Evolutionary conservation across 2,797 vertebrate species (phyloP), one percentile per base, ranked within the genome.

Genomic region (Crocodylus rhombifer): DNA sequence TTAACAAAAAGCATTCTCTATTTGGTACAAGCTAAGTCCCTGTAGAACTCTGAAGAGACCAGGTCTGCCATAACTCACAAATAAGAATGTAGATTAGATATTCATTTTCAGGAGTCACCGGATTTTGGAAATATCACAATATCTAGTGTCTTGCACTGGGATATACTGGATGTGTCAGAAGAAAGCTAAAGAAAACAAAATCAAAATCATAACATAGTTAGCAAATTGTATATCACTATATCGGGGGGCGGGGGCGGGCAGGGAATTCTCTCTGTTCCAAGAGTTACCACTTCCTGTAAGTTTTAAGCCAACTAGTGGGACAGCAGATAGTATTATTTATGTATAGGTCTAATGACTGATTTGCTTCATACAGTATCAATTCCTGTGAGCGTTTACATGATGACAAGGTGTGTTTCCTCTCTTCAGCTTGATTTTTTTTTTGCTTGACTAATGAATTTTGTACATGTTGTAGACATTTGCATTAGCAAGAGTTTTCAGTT

Each of bases 201-300:
- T 61, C 74, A 71, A 77, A 95, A 57, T 61, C 74, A 71, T 65
- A 57, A 21, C 42, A 9, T 60, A 33, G 69, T 79, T 90, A 91
- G 85, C 51, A 79, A 94, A 79, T 94, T 60, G 51, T 12, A 16
- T 4, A 25, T 51, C 42, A 11, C 42, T 51, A 51, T 51, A 51
- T 51, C 9, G 9, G 9, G 42, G 42, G 42, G 42, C 3, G 10
- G 10, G 10, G 10, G 10, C 42, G 33, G 33, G 33, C 4, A 74
- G 85, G 82, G 4, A 84, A 83, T 84, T 91, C 58, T 91, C 85
- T 75, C 71, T 84, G 60, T 95, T 92, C 88, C 77, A 83, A 75
- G 75, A 65, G 81, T 87, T 81, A 90, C 36, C 30, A 51, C 89
- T 51, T 91, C 36, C 42, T 90, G 62, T 85, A 87, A 75, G 82